These are phyloP conservation scores for Muscicapa adusta DNA, from an alignment of 2,113 vertebrate genomes.

Conservation along the genomic window DNA sequence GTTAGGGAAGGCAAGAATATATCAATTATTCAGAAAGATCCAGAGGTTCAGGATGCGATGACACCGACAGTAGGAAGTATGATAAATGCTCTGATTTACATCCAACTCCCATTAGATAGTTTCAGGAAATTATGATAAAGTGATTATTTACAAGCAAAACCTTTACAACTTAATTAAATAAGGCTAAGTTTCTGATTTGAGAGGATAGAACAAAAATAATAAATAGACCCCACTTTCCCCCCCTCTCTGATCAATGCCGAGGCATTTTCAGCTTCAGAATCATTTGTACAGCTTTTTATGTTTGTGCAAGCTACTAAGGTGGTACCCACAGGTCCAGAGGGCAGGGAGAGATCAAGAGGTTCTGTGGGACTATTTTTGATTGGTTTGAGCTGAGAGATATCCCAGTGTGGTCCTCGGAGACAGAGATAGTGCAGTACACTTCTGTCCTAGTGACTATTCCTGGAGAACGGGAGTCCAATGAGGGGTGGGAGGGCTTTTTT, in stretches of 20 bases:
- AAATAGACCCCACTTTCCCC: accelerated
- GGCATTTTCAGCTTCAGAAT: neutral
- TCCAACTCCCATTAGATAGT: slow-evolving; percentile 53
- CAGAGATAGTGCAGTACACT: accelerated
- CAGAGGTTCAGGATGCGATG: slow-evolving; percentile 16
- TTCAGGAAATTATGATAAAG: slow-evolving; percentile 64
- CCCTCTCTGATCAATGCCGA: accelerated
- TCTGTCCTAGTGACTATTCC: neutral
- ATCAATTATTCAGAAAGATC: slow-evolving; percentile 53
- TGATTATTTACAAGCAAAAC: slow-evolving; percentile 60
- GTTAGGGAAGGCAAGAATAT: neutral
- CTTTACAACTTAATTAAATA: slow-evolving; percentile 53
- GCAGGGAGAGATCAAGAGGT: neutral
- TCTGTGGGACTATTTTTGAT: neutral
- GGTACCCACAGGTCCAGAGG: neutral
- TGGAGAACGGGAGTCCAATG: neutral
- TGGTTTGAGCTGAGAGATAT: neutral
- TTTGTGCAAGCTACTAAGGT: accelerated
- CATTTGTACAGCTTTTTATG: neutral
- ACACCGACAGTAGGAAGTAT: neutral
- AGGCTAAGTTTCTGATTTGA: neutral
- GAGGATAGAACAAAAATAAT: neutral
- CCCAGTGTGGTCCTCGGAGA: neutral
- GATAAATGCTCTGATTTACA: slow-evolving; percentile 63
- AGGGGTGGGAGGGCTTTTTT: accelerated